phyloP scores from a whole-genome alignment of 2,888 invertebrate species.

The Diarsia brunnea region DNA sequence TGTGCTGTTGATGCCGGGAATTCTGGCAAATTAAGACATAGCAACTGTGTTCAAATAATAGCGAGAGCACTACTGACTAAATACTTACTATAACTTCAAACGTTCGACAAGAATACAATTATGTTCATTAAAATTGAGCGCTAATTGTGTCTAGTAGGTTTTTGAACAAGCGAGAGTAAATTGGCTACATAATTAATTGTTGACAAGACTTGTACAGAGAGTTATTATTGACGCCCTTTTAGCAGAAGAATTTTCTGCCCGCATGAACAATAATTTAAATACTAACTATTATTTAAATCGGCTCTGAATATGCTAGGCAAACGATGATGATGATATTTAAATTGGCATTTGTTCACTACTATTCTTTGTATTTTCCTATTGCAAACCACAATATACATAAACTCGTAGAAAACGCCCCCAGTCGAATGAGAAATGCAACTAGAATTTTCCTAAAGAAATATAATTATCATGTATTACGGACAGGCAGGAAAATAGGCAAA shows the following conservation, averaged over 20 bases:
- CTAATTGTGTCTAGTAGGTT: constrained; percentile 8
- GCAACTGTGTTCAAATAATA: constrained; percentile 19
- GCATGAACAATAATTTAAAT: constrained; percentile 6
- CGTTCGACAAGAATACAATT: constrained; percentile 14
- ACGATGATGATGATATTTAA: neutral
- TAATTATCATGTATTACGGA: neutral
- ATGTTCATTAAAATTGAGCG: constrained; percentile 8
- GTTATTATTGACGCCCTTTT: neutral
- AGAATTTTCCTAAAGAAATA: neutral
- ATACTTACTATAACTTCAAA: constrained; percentile 8
- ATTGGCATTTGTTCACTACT: neutral
- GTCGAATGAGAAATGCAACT: neutral
- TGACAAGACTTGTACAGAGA: neutral
- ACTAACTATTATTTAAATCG: neutral
- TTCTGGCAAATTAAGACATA: constrained; percentile 19
- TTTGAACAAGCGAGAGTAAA: constrained; percentile 10
- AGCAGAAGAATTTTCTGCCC: neutral
- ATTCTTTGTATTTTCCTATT: neutral
- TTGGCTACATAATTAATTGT: constrained; percentile 6
- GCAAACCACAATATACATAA: neutral
- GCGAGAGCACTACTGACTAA: constrained; percentile 10
- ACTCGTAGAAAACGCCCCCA: neutral
- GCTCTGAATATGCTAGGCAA: neutral
- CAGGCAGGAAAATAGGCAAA: neutral
- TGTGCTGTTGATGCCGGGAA: constrained; percentile 28